Conservation (phyloP, 1,140 invertebrate genomes). For the Brachionus manjavacas region DNA sequence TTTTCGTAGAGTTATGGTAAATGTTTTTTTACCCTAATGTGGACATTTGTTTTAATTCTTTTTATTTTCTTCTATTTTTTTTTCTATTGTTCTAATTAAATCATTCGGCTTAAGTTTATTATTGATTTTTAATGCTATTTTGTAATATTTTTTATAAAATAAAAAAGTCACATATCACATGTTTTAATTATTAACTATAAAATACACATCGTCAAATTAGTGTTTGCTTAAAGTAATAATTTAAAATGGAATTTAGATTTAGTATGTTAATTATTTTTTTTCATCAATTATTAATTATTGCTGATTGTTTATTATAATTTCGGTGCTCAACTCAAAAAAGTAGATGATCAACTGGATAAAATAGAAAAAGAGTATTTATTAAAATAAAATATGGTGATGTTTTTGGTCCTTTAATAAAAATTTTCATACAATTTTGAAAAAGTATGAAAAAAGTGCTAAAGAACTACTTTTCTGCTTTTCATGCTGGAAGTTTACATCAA, state of each 20-base stretch:
- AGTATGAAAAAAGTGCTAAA: too few relatives aligned
- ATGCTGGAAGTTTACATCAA: too few relatives aligned
- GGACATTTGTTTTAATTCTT: not conserved
- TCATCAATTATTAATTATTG: too few relatives aligned
- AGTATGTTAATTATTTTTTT: not conserved
- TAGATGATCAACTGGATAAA: too few relatives aligned
- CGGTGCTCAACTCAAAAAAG: too few relatives aligned
- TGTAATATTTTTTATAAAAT: constrained; percentile 21
- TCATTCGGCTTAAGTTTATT: not conserved
- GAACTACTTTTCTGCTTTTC: too few relatives aligned
- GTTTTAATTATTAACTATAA: not conserved
- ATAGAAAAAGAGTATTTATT: too few relatives aligned
- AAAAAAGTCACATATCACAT: constrained; percentile 30
- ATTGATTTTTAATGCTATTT: constrained; percentile 18
- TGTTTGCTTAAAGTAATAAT: not conserved
- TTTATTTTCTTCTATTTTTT: not conserved
- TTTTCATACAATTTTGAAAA: too few relatives aligned
- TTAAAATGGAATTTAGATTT: not conserved
- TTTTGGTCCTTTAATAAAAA: too few relatives aligned
- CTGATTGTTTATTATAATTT: too few relatives aligned
- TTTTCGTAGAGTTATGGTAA: constrained; percentile 13
- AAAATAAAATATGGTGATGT: too few relatives aligned
- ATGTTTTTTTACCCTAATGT: not conserved
- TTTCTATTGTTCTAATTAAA: not conserved
- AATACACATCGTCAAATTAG: not conserved